Evolutionary conservation across 2,797 vertebrate species (phyloP).

Genomic region (Clarias fuscus): DNA sequence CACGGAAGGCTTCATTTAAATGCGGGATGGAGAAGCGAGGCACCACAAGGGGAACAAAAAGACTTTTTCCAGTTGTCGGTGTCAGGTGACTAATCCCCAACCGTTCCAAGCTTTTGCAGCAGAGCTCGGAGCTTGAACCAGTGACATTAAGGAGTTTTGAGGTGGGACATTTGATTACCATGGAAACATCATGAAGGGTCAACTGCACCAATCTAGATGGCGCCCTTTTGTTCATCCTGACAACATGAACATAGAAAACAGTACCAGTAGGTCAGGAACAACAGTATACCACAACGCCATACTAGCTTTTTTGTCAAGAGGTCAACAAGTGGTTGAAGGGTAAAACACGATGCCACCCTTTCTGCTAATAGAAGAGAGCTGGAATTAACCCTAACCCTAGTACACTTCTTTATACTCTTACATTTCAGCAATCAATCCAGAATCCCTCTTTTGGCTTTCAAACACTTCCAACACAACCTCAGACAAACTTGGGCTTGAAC

Average conservation of each 20-base stretch:
- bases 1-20: slow-evolving; percentile 46
- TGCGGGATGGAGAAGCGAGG: slow-evolving; percentile 10
- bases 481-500: neutral
- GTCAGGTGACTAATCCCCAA: neutral
- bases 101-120: neutral
- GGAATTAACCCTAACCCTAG: no score
- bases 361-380: neutral
- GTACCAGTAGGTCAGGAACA: neutral
- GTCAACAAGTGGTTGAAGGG: neutral
- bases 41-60: neutral
- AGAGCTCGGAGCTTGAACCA: neutral
- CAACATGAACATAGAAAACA: neutral
- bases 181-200: neutral
- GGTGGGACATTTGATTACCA: neutral
- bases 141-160: neutral
- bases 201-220: neutral
- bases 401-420: neutral
- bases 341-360: neutral
- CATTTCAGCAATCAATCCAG: neutral
- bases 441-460: neutral
- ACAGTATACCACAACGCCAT: neutral
- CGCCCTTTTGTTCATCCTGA: neutral
- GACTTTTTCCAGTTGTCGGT: neutral
- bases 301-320: neutral
- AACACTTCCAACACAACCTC: neutral